Evolutionary conservation across 2,113 vertebrate species (phyloP).

Genomic region (Chlorodrepanis virens): DNA sequence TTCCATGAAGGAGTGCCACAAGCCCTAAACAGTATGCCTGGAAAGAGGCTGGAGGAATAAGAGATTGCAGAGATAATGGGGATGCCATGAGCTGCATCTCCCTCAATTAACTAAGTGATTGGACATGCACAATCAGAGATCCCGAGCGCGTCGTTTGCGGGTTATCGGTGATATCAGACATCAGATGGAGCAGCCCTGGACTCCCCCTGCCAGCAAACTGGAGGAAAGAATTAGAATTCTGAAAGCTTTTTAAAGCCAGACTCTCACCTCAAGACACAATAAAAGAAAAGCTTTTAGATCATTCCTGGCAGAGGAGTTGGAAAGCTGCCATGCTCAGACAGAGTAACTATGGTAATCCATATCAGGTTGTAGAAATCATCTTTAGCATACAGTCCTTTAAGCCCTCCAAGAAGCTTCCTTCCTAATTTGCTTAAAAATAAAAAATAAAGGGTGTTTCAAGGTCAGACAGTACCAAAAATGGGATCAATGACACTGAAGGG

Average conservation of each 20-base stretch:
- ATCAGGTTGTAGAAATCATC: constrained; percentile 64
- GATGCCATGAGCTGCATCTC: constrained; percentile 25
- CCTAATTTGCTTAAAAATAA: constrained; percentile 55
- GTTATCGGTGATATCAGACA: constrained; percentile 55
- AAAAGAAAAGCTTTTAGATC: constrained; percentile 69
- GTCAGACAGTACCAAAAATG: constrained; percentile 6
- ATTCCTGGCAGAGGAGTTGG: constrained; percentile 58
- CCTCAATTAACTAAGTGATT: constrained; percentile 64
- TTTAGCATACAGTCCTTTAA: constrained; percentile 44
- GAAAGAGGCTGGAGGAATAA: neutral
- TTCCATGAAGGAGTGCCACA: neutral
- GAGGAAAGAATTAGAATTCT: constrained; percentile 60
- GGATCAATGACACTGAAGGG: neutral
- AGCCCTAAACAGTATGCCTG: neutral
- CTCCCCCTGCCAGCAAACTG: constrained; percentile 19
- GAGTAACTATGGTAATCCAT: constrained; percentile 57
- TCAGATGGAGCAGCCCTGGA: neutral
- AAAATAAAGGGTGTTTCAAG: constrained; percentile 44
- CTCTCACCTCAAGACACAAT: constrained; percentile 61
- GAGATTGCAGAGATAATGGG: constrained; percentile 35
- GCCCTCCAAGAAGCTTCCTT: constrained; percentile 47
- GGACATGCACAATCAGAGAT: constrained; percentile 45
- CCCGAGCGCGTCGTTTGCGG: neutral
- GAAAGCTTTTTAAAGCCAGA: constrained; percentile 55
- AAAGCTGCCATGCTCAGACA: constrained; percentile 48